Percentiles rank a stretch among this genome's conserved stretches.
Evolutionary conservation across 2,113 vertebrate species (phyloP).

Genomic region (Hippocampus zosterae): DNA sequence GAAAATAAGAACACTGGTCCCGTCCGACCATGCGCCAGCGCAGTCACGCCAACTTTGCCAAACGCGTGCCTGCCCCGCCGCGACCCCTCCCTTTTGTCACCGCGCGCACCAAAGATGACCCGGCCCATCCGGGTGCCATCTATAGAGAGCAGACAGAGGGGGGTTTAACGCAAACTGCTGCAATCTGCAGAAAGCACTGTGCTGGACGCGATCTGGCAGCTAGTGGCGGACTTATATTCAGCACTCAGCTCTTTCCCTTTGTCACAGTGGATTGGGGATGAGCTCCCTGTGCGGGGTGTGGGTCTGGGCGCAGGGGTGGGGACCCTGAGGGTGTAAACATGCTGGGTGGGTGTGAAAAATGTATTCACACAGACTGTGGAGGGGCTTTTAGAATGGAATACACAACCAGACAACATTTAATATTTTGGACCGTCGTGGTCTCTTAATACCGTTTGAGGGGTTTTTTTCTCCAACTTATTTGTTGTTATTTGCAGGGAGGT

Average conservation of each 20-base stretch:
- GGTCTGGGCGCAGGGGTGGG: slow-evolving; percentile 28
- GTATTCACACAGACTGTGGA: neutral
- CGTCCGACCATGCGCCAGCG: slow-evolving; percentile 22
- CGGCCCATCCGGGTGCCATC: slow-evolving; percentile 40
- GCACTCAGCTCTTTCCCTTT: slow-evolving; percentile 74
- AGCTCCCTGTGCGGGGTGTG: slow-evolving; percentile 47
- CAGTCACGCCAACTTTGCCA: slow-evolving; percentile 35
- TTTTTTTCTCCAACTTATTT: too few species aligned
- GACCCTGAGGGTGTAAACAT: slow-evolving; percentile 50
- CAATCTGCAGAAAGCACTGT: slow-evolving; percentile 70
- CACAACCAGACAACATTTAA: too few species aligned
- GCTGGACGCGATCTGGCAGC: slow-evolving; percentile 59
- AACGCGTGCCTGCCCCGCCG: slow-evolving; percentile 11
- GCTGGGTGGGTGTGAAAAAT: slow-evolving; percentile 33
- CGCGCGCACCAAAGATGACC: slow-evolving; percentile 41
- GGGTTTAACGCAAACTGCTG: slow-evolving; percentile 72
- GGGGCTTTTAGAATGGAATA: slow-evolving; percentile 1
- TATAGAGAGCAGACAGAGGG: slow-evolving; percentile 66
- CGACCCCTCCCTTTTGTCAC: slow-evolving; percentile 28
- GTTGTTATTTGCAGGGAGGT: too few species aligned
- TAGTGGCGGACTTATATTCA: slow-evolving; percentile 59
- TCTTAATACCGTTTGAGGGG: neutral
- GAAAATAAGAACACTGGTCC: slow-evolving; percentile 12
- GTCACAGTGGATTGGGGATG: slow-evolving; percentile 65
- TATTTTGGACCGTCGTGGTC: neutral